Percentiles rank a stretch among this genome's conserved stretches.
These are phyloP conservation scores for Eulemur macaco DNA, from an alignment of 2,113 vertebrate genomes.

Conservation along the genomic window DNA sequence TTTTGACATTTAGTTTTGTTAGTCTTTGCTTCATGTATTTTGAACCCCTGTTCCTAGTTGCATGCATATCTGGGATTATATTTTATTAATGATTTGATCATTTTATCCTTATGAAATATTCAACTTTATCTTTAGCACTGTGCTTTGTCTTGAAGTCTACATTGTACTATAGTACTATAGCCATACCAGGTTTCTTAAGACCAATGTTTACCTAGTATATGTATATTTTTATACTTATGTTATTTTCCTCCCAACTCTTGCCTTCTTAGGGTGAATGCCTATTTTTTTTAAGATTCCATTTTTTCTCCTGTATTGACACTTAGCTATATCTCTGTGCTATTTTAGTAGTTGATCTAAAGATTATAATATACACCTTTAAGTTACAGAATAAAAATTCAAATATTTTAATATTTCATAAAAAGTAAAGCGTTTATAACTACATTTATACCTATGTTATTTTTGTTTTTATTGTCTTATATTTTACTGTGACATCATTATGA, in stretches of 20 bases:
- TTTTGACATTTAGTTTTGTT: not conserved
- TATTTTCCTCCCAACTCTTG: not conserved
- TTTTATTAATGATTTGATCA: not conserved
- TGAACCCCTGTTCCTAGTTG: not conserved
- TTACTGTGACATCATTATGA: not conserved
- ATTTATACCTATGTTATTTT: not conserved
- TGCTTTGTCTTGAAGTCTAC: not conserved
- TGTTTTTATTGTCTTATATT: not conserved
- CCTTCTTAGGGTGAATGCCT: not conserved
- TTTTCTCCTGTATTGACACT: not conserved
- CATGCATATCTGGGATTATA: not conserved
- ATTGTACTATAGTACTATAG: not conserved
- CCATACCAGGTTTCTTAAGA: not conserved
- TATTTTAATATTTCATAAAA: slow-evolving; percentile 9
- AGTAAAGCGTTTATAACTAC: not conserved
- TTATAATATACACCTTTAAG: not conserved
- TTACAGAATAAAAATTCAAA: not conserved
- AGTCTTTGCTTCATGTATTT: not conserved
- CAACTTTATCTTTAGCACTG: not conserved
- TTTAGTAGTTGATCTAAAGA: not conserved
- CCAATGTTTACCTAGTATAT: not conserved
- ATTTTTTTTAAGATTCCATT: not conserved
- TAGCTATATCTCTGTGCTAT: not conserved
- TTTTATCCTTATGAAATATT: not conserved
- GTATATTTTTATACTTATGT: not conserved